A percentile compares a stretch with the other conserved stretches of the same genome.
These are phyloP conservation scores for Oryzias curvinotus DNA, from an alignment of 2,113 vertebrate genomes.

Conservation along the genomic window DNA sequence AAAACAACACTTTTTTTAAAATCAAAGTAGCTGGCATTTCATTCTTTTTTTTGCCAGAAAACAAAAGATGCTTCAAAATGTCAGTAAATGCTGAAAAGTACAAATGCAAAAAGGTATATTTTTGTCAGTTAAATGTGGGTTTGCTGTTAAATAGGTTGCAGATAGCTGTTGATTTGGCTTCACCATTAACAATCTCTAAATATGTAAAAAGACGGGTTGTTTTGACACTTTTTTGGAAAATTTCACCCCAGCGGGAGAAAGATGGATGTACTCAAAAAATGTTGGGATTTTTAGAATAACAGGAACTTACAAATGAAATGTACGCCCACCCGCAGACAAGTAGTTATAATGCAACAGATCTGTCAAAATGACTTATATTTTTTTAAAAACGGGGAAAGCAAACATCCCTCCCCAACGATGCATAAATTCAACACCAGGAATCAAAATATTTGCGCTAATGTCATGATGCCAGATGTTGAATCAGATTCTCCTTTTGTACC, in stretches of 20 bases:
- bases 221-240: not conserved
- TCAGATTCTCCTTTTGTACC: too few relatives aligned
- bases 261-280: not conserved
- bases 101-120: not conserved
- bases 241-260: not conserved
- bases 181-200: conserved; percentile 2
- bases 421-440: too few relatives aligned
- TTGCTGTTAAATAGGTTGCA: not conserved
- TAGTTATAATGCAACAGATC: too few relatives aligned
- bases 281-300: not conserved
- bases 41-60: too few relatives aligned
- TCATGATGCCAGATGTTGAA: too few relatives aligned
- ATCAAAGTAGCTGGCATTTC: too few relatives aligned
- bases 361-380: too few relatives aligned
- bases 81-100: not conserved
- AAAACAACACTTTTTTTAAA: not conserved
- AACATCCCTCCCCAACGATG: too few relatives aligned
- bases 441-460: too few relatives aligned
- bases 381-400: too few relatives aligned
- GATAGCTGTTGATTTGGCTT: conserved; percentile 2
- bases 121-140: not conserved
- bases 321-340: not conserved
- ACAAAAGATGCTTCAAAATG: not conserved
- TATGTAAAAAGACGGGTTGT: not conserved
- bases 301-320: not conserved